Evolutionary conservation across 1,140 invertebrate species (phyloP), one percentile per base, ranked within the genome.

Genomic region (Lordiphosa collinella): DNA sequence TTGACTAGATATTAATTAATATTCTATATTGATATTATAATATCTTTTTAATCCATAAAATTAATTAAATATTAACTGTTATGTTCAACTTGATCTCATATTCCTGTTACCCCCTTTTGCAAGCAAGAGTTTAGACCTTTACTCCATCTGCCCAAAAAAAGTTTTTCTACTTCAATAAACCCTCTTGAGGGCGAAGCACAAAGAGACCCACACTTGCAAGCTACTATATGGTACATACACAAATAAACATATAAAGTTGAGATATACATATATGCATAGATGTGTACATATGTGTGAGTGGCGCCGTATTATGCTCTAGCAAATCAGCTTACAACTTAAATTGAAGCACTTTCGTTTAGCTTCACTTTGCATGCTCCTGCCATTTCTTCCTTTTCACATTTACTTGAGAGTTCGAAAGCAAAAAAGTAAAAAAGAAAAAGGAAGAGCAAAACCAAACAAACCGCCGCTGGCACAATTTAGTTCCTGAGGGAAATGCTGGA

Each of bases 261-360:
- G 25, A 13, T 25, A 29, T 31, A 29, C 6, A 31, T 35, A 29
- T 16, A 31, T 46, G 5, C 46, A 1, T 29, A 6, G 58, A 31
- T 56, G 38, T 8, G 43, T 50, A 22, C 29, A 41, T 47, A 35
- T 52, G 48, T 31, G 52, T 32, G 60, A 55, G 50, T 49, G 50
- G 62, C 48, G 31, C 18, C 18, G 1, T 22, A 22, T 22, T 67
- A 66, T 55, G 60, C 59, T 76, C 63, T 49, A 44, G 67, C 73
- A 82, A 82, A 82, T 84, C 78, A 84, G 78, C 78, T 82, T 82
- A 82, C 63, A 85, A 82, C 78, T 82, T 82, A 85, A 82, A 82
- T 82, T 82, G 78, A 82, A 79, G 78, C 79, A 82, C 78, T 82
- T 82, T 82, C 78, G 78, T 82, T 82, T 84, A 84, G 78, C 79